These are phyloP conservation scores for Trachurus trachurus DNA, from an alignment of 2,797 vertebrate genomes.

Conservation along the genomic window DNA sequence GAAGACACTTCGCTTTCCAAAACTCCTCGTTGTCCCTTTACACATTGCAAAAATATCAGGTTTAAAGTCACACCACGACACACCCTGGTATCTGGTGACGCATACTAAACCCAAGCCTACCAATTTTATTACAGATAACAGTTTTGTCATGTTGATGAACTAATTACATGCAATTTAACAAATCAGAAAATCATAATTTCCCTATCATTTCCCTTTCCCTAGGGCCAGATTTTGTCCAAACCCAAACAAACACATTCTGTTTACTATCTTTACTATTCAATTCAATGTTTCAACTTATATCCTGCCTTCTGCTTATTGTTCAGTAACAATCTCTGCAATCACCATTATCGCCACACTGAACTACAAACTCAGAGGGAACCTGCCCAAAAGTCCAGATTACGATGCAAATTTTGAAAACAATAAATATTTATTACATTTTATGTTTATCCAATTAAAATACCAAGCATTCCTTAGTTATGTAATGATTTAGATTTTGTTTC, in stretches of 20 bases:
- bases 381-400: not conserved
- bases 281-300: not conserved
- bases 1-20: too few relatives aligned
- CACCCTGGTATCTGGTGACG: not conserved
- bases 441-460: not conserved
- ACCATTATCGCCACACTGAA: not conserved
- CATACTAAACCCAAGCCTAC: not conserved
- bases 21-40: too few relatives aligned
- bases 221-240: too few relatives aligned
- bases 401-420: not conserved
- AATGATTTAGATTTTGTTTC: not conserved
- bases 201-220: too few relatives aligned
- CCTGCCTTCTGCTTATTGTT: not conserved
- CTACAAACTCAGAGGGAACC: not conserved
- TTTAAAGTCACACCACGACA: not conserved
- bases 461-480: not conserved
- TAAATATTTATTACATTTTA: too few relatives aligned
- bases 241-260: not conserved
- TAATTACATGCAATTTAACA: not conserved
- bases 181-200: not conserved
- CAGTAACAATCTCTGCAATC: not conserved
- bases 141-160: not conserved
- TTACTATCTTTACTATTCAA: not conserved
- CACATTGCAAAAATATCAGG: not conserved
- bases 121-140: not conserved